These are phyloP conservation scores for Lasioglossum pauxillum DNA, from an alignment of 2,888 invertebrate genomes.

Conservation along the genomic window DNA sequence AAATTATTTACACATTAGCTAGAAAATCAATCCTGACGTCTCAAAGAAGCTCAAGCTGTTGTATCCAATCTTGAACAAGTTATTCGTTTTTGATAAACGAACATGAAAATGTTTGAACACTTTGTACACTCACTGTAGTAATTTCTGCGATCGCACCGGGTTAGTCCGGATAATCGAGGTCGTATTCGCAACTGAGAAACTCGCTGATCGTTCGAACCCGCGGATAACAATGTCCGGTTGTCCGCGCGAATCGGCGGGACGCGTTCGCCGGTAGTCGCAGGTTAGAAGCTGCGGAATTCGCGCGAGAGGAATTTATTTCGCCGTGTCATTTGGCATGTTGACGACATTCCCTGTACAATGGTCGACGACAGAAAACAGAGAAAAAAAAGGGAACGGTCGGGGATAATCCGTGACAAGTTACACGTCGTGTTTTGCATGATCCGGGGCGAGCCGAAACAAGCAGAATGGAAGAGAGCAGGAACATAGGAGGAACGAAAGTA, in stretches of 20 bases:
- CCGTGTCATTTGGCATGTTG: slow-evolving; percentile 18
- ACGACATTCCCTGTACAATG: slow-evolving; percentile 30
- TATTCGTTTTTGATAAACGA: too few species aligned
- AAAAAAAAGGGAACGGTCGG: background rate
- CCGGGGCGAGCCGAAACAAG: slow-evolving; percentile 48
- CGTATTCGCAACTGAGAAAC: too few species aligned
- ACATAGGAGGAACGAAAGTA: slow-evolving; percentile 62
- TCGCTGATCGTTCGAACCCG: too few species aligned
- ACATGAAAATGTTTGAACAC: too few species aligned
- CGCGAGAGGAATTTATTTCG: background rate
- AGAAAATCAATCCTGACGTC: too few species aligned
- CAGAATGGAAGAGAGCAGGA: slow-evolving; percentile 44
- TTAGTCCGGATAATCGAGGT: too few species aligned
- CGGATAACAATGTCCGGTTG: background rate
- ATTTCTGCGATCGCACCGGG: too few species aligned
- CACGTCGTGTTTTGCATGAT: slow-evolving; percentile 63
- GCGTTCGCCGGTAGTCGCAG: too few species aligned
- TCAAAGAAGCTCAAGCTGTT: too few species aligned
- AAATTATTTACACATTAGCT: too few species aligned
- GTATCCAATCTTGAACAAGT: too few species aligned
- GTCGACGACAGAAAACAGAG: background rate
- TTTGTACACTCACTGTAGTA: too few species aligned
- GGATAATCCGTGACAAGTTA: slow-evolving; percentile 66
- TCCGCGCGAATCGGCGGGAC: background rate
- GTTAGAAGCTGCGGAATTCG: background rate